Evolutionary conservation across 2,113 vertebrate genomes (phyloP), one percentile per base, ranked within the genome.

Genomic region (Xiphophorus maculatus): DNA sequence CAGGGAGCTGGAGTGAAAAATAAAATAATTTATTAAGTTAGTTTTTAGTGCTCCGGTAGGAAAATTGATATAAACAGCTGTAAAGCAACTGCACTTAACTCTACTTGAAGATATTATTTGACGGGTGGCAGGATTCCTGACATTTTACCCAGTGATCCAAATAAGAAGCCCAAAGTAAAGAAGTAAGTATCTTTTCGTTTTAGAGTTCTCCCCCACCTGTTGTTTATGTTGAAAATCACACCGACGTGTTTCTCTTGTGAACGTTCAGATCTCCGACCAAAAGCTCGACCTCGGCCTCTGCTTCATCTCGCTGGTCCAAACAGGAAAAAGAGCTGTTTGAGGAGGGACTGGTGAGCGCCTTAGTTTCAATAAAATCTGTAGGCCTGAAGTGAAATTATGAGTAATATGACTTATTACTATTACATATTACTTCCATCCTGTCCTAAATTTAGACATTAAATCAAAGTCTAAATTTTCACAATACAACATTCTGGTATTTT

Each of bases 301-400:
- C 69, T 25, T 71, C 89, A 0, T 85, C 96, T 37, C 97, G 97
- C 69, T 99, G 98, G 98, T 96, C 95, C 1, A 67, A 91, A 74
- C 94, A 97, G 90, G 98, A 99, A 85, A 99, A 97, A 88, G 94
- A 96, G 4, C 93, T 96, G 27, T 99, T 99, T 95, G 97, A 99
- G 80, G 94, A 97, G 89, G 97, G 98, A 81, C 90, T 99, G 91
- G 98, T 98, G 92, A 91, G 92, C 69, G 62, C 64, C 25, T 12
- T 0, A 48, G 17, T 48, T 48, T 48, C 5, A 48, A 48, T 48
- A 19, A 14, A 7, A 19, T 48, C 4, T 48, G 17, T 19, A 17
- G 44, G 44, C 44, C 17, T 48, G 44, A 48, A 19, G 44, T 19
- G 44, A 48, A 48, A 19, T 19, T 48, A 4, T 42, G 12, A 42